A percentile compares a stretch with the other conserved stretches of the same genome.
Conservation (phyloP, 2,888 invertebrate genomes). For the Liodrosophila aerea region DNA sequence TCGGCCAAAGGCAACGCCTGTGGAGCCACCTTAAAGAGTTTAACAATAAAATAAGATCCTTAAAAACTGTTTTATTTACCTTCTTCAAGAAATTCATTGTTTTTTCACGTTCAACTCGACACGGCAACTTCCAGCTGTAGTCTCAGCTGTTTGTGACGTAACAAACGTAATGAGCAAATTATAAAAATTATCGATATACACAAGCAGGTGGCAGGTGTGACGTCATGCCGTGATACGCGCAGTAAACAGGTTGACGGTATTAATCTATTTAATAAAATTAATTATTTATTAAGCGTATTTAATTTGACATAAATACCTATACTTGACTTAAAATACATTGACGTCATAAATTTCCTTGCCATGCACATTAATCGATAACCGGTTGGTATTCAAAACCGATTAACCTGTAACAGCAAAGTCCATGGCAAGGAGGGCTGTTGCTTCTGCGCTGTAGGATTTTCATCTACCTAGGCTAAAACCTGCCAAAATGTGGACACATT, state of each 20-base stretch:
- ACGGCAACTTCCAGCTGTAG: slow-evolving; percentile 27
- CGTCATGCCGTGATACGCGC: too few species aligned
- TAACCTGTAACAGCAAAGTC: slow-evolving; percentile 23
- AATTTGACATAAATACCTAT: too few species aligned
- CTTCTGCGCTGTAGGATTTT: slow-evolving; percentile 45
- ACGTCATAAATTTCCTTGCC: too few species aligned
- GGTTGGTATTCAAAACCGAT: slow-evolving; percentile 40
- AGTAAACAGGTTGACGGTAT: too few species aligned
- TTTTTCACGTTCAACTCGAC: slow-evolving; percentile 11
- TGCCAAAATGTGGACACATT: slow-evolving; percentile 10
- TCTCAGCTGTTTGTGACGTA: slow-evolving; percentile 65
- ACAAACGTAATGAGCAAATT: slow-evolving; percentile 12
- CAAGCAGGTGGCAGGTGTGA: too few species aligned
- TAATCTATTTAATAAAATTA: too few species aligned
- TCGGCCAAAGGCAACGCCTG: slow-evolving; percentile 43
- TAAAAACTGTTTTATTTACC: slow-evolving; percentile 47
- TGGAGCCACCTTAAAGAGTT: slow-evolving; percentile 57
- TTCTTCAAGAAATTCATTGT: slow-evolving; percentile 69
- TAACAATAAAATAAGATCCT: neutral
- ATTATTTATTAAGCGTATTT: too few species aligned
- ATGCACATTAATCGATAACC: slow-evolving; percentile 44
- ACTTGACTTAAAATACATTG: too few species aligned
- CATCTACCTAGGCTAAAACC: slow-evolving; percentile 11
- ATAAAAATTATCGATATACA: neutral
- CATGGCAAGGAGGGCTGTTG: slow-evolving; percentile 39